Evolutionary conservation across 1,140 invertebrate species (phyloP).

Genomic region (Pogonognathellus flavescens): DNA sequence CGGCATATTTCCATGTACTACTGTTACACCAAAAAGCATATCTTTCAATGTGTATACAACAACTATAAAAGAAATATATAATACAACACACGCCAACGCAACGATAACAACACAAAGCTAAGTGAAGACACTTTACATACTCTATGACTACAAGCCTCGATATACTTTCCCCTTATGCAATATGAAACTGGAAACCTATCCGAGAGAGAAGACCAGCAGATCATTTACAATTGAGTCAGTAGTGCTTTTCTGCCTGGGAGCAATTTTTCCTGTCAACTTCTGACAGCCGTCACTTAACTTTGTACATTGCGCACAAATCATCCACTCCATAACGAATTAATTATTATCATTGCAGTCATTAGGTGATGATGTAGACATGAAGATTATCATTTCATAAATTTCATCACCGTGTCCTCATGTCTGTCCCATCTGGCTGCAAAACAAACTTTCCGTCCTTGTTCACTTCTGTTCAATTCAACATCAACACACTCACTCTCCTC

Average conservation of each 20-base stretch:
- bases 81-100: no score
- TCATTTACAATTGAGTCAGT: slow-evolving; percentile 6
- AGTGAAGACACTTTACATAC: no score
- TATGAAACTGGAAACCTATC: no score
- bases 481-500: not conserved
- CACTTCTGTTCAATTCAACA: not conserved
- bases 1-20: no score
- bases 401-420: slow-evolving; percentile 31
- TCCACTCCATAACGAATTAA: not conserved
- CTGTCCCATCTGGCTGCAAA: slow-evolving; percentile 22
- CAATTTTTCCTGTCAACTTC: slow-evolving; percentile 36
- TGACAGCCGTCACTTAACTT: not conserved
- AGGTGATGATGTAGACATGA: slow-evolving; percentile 32
- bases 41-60: no score
- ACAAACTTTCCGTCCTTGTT: not conserved
- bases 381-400: slow-evolving; percentile 41
- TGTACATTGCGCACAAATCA: not conserved
- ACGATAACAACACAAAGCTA: no score
- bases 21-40: no score
- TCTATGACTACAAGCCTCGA: no score
- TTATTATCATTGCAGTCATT: slow-evolving; percentile 36
- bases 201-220: no score
- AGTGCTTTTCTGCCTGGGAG: slow-evolving; percentile 36
- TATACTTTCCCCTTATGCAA: no score
- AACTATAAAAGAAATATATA: no score